Percentiles rank a stretch among this genome's conserved stretches.
phyloP scores from a whole-genome alignment of 1,140 invertebrate genomes.

The Lordiphosa mommai region DNA sequence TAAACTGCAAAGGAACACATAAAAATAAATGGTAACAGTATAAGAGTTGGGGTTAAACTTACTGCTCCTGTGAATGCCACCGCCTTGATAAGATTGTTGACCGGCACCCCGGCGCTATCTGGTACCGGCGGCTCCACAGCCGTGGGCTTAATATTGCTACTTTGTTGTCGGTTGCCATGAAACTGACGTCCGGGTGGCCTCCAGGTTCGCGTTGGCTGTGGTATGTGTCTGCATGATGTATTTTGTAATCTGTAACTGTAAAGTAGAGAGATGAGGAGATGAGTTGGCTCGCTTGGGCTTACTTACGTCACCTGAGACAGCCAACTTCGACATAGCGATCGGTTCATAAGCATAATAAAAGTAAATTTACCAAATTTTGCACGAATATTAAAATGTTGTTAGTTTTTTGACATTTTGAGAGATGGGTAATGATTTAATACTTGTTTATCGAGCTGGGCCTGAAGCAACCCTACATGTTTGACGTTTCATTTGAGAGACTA shows the following conservation, averaged over 20 bases:
- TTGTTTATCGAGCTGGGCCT: no score
- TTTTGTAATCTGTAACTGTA: slow-evolving; percentile 49
- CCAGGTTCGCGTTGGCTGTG: slow-evolving; percentile 5
- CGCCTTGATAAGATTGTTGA: slow-evolving; percentile 83
- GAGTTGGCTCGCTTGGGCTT: slow-evolving; percentile 11
- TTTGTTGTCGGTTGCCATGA: slow-evolving; percentile 33
- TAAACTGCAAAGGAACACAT: slow-evolving; percentile 80
- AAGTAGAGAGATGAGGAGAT: neutral
- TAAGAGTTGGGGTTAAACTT: slow-evolving; percentile 71
- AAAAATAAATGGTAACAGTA: neutral
- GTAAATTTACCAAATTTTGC: slow-evolving; percentile 53
- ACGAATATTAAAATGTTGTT: slow-evolving; percentile 30
- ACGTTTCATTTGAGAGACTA: no score
- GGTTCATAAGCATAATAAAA: slow-evolving; percentile 61
- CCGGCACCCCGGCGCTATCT: slow-evolving; percentile 72
- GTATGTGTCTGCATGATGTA: slow-evolving; percentile 29
- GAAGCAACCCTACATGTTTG: no score
- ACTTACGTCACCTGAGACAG: slow-evolving; percentile 67
- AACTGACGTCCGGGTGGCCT: slow-evolving; percentile 33
- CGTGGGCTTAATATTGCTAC: slow-evolving; percentile 45
- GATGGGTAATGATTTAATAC: neutral
- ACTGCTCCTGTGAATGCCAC: slow-evolving; percentile 86
- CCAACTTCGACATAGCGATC: slow-evolving; percentile 64
- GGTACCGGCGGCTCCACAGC: slow-evolving; percentile 17
- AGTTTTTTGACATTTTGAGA: slow-evolving; percentile 8